phyloP scores from a whole-genome alignment of 1,140 invertebrate species.

The Solenopsis fugax region DNA sequence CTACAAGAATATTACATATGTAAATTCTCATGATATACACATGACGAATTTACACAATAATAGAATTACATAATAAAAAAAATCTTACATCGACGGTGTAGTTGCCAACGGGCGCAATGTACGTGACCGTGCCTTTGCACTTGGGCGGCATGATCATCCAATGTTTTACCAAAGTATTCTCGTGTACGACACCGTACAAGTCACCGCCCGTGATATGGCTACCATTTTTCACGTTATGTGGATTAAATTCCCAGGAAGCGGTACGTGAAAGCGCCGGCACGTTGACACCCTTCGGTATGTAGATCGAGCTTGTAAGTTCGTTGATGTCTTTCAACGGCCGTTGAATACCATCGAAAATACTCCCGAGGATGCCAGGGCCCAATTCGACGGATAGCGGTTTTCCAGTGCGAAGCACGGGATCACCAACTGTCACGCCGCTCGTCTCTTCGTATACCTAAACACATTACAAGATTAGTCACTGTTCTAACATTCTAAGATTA shows the following conservation, averaged over 20 bases:
- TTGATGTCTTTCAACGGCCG: slow-evolving; percentile 98
- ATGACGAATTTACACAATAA: neutral
- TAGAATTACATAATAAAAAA: neutral
- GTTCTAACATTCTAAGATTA: neutral
- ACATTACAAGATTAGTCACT: neutral
- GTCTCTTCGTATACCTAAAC: slow-evolving; percentile 99
- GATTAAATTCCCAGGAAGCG: slow-evolving; percentile 97
- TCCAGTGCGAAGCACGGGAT: slow-evolving; percentile 98
- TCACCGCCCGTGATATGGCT: slow-evolving; percentile 99
- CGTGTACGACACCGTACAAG: slow-evolving; percentile 97
- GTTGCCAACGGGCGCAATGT: slow-evolving; percentile 97
- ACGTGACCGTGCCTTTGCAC: slow-evolving; percentile 98
- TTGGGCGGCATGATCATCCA: slow-evolving; percentile 97
- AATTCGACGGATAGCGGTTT: slow-evolving; percentile 99
- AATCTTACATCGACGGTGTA: slow-evolving; percentile 96
- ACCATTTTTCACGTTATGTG: slow-evolving; percentile 93
- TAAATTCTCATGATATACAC: slow-evolving; percentile 9
- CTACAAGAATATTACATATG: slow-evolving; percentile 84
- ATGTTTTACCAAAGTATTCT: slow-evolving; percentile 99
- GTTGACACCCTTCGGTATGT: slow-evolving; percentile 99
- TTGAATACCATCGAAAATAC: slow-evolving; percentile 99
- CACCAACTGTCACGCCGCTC: slow-evolving; percentile 99
- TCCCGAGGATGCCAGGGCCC: slow-evolving; percentile 99
- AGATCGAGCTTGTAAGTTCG: slow-evolving; percentile 97
- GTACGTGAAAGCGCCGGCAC: slow-evolving; percentile 95